Conservation (phyloP, 2,797 vertebrate genomes). For the Rhabdophis nuchalis region DNA sequence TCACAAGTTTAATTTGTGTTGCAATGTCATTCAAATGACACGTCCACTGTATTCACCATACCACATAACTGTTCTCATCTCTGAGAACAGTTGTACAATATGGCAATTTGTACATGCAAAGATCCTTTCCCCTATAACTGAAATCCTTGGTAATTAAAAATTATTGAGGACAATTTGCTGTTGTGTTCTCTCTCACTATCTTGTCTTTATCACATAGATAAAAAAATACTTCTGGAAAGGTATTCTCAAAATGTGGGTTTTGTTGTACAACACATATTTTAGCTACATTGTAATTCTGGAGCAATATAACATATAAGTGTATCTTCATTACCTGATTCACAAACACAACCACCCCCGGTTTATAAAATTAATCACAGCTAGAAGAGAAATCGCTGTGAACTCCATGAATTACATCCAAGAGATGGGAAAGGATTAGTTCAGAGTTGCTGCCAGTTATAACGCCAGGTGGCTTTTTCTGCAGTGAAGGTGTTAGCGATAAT, state of each 20-base stretch:
- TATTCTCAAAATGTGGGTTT: conserved; percentile 1
- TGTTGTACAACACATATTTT: conserved; percentile 25
- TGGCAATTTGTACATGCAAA: background rate
- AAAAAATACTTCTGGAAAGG: conserved; percentile 9
- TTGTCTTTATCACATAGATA: conserved; percentile 9
- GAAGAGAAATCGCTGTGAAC: conserved; percentile 85
- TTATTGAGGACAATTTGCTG: conserved; percentile 41
- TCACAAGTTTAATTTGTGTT: background rate
- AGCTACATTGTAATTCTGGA: conserved; percentile 21
- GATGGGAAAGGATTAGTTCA: conserved; percentile 88
- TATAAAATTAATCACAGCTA: conserved; percentile 92
- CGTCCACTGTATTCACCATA: background rate
- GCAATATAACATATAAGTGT: conserved; percentile 47
- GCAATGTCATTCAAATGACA: background rate
- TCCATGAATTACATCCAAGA: conserved; percentile 87
- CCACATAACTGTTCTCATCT: background rate
- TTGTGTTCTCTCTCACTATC: conserved; percentile 11
- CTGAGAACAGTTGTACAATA: background rate
- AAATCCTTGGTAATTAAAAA: conserved; percentile 23
- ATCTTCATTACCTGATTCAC: conserved; percentile 64
- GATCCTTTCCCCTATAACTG: background rate
- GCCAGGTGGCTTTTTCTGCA: conserved; percentile 85
- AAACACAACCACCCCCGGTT: conserved; percentile 70
- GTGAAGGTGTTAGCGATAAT: conserved; percentile 90
- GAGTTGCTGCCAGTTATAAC: conserved; percentile 81